Evolutionary conservation across 2,888 invertebrate genomes (phyloP), one percentile per base, ranked within the genome.

Genomic region (Lasioglossum leucozonium): DNA sequence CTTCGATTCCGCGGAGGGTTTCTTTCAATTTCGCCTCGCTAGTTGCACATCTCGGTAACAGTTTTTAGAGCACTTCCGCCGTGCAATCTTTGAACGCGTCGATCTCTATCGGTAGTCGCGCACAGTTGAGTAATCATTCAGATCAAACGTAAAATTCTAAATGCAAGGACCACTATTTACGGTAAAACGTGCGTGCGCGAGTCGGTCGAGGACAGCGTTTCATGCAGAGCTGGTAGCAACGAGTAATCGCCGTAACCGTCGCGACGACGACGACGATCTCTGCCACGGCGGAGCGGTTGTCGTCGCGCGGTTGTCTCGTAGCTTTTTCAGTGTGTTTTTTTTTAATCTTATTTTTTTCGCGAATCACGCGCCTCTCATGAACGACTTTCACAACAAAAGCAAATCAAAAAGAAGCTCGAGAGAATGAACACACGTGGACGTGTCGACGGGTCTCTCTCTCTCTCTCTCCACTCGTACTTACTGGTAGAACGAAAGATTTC

Each of bases 381-480:
- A 42, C 47, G 30, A 86, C 83, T 72, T 81, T 51, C 82, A 86
- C 89, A 89, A 87, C 84, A 85, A 89, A n/a, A 88, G 77, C 71
- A 85, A 90, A 91, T 90, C 90, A 91, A 91, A n/a, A 58, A 91
- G 82, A 90, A 91, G 84, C 84, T 85, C 87, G 87, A 84, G 88
- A 82, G 81, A 81, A 55, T 79, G 81, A 81, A 62, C 55, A 75
- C 71, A n/a, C n/a, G n/a, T n/a, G 40, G 71, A 82, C 69, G 71
- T 55, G 84, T 79, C 72, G 81, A 55, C 78, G 81, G 72, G 86
- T 81, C 84, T 37, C 75, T 62, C 42, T 34, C 34, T n/a, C n/a
- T n/a, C n/a, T n/a, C n/a, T n/a, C n/a, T n/a, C n/a, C n/a, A n/a
- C 72, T 79, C 83, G 65, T 72, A 72, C 51, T 81, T 34, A 74